Evolutionary conservation across 2,888 invertebrate species (phyloP).

Genomic region (Globia sparganii): DNA sequence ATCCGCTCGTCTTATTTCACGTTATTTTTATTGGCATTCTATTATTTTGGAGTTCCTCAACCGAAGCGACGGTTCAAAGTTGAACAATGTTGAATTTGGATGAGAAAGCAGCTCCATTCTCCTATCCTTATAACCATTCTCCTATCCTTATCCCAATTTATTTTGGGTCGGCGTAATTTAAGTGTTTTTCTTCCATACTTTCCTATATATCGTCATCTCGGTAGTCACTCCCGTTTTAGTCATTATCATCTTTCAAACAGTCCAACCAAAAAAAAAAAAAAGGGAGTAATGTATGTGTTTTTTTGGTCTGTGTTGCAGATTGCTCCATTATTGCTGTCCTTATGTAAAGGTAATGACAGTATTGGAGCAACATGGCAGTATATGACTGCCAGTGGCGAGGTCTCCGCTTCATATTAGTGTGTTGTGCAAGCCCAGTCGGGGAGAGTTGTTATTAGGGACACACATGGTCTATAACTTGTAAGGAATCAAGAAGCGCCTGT

Average conservation of each 20-base stretch:
- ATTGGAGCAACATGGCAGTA: too few species aligned
- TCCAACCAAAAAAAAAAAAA: too few species aligned
- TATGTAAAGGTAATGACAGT: too few species aligned
- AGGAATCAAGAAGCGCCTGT: too few species aligned
- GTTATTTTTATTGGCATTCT: constrained; percentile 2
- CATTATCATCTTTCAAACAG: neutral
- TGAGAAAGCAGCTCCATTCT: neutral
- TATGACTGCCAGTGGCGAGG: too few species aligned
- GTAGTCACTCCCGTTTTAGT: neutral
- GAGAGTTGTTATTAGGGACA: too few species aligned
- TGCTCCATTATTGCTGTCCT: too few species aligned
- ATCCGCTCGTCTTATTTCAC: constrained; percentile 26
- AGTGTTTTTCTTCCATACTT: neutral
- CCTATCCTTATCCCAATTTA: neutral
- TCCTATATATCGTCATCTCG: neutral
- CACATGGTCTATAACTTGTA: too few species aligned
- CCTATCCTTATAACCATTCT: neutral
- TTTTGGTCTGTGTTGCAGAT: too few species aligned
- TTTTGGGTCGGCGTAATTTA: neutral
- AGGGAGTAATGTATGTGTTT: too few species aligned
- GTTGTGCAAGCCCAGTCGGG: too few species aligned
- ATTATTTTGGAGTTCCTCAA: neutral
- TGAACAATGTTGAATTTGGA: neutral
- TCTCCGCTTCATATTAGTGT: too few species aligned
- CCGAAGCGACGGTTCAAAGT: neutral